Conservation (phyloP, 2,888 invertebrate species). For the Coleophora flavipennella region DNA sequence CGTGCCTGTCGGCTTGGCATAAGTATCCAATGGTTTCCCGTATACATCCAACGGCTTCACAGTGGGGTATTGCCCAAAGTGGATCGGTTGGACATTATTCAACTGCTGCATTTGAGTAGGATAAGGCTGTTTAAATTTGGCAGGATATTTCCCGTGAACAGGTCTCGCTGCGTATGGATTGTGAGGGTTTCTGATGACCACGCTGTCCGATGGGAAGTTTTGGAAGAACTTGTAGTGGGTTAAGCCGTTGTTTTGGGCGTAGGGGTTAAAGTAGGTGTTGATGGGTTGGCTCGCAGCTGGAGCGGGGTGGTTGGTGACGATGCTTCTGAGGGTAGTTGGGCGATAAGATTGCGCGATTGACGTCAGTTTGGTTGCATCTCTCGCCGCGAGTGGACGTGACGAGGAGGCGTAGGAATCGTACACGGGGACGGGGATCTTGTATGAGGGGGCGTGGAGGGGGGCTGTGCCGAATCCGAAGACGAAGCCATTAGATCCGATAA, state of each 20-base stretch:
- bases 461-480: conserved; percentile 45
- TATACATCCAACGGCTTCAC: conserved; percentile 45
- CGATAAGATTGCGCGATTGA: conserved; percentile 64
- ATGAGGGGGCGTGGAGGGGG: conserved; percentile 47
- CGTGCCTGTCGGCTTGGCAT: conserved; percentile 38
- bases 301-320: conserved; percentile 32
- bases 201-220: conserved; percentile 50
- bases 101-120: conserved; percentile 40
- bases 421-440: conserved; percentile 49
- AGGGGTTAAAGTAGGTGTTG: conserved; percentile 61
- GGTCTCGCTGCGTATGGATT: conserved; percentile 51
- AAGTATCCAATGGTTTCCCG: conserved; percentile 46
- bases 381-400: conserved; percentile 45
- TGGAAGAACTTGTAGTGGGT: conserved; percentile 57
- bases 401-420: conserved; percentile 51
- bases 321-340: conserved; percentile 51
- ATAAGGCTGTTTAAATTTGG: conserved; percentile 44
- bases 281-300: conserved; percentile 54
- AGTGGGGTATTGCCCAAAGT: conserved; percentile 50
- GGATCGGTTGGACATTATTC: conserved; percentile 49
- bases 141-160: conserved; percentile 44
- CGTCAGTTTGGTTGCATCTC: conserved; percentile 57
- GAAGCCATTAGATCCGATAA: conserved; percentile 59
- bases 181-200: conserved; percentile 53
- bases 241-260: conserved; percentile 40